These are phyloP conservation scores for Garrulus glandarius DNA, from an alignment of 2,797 vertebrate species.

Conservation along the genomic window DNA sequence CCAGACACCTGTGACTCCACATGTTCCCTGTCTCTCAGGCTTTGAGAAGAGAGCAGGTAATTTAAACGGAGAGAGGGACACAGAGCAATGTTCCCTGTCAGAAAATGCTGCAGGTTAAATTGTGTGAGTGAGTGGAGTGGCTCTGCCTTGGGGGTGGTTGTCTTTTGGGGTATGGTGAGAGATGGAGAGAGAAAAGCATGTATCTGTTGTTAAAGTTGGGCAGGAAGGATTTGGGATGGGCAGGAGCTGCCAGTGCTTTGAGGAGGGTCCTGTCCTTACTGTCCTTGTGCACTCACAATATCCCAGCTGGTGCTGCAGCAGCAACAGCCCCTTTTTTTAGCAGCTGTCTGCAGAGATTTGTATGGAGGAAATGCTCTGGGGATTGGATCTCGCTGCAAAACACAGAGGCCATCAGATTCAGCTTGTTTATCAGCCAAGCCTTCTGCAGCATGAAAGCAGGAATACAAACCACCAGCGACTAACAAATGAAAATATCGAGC, in stretches of 20 bases:
- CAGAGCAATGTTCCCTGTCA: background rate
- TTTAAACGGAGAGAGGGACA: background rate
- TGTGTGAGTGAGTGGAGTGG: background rate
- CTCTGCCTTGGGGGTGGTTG: background rate
- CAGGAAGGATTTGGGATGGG: background rate
- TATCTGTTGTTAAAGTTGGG: accelerated
- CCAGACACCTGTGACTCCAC: background rate
- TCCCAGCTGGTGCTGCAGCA: background rate
- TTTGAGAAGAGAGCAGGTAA: background rate
- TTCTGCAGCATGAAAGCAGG: background rate
- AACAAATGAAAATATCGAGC: background rate
- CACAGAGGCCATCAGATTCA: background rate
- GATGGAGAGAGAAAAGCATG: background rate
- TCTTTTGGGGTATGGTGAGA: background rate
- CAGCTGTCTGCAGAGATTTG: background rate
- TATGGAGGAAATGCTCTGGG: background rate
- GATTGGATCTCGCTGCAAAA: background rate
- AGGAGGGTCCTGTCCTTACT: background rate
- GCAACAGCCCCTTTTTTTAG: background rate
- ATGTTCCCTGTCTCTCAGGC: background rate
- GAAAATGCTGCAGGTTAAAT: background rate
- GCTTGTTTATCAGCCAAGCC: background rate
- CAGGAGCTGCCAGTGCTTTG: background rate
- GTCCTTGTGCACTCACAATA: background rate
- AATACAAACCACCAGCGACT: background rate